Evolutionary conservation across 2,888 invertebrate genomes (phyloP).

Genomic region (Erebia palarica): DNA sequence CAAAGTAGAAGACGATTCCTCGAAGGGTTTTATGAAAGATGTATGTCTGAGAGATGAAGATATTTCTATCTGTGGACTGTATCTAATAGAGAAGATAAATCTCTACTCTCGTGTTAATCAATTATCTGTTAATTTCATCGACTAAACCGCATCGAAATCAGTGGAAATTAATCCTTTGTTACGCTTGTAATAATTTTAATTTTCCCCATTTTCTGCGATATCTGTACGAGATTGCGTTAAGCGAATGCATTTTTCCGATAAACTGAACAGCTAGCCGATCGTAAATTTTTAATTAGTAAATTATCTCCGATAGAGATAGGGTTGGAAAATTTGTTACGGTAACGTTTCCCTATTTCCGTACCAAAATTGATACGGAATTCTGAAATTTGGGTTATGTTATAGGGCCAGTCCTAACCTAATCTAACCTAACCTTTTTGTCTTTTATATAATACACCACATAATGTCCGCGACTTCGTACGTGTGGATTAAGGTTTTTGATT

Average conservation of each 20-base stretch:
- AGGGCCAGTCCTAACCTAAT: too few species aligned
- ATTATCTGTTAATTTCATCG: conserved; percentile 18
- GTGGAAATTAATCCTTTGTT: conserved; percentile 18
- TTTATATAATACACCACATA: too few species aligned
- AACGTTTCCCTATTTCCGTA: too few species aligned
- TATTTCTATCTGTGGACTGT: neutral
- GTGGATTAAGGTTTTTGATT: too few species aligned
- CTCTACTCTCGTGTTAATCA: neutral
- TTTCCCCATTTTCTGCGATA: neutral
- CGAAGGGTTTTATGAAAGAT: neutral
- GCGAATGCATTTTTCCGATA: neutral
- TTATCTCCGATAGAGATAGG: too few species aligned
- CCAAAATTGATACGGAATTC: too few species aligned
- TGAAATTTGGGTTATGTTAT: too few species aligned
- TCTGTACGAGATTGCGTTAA: too few species aligned
- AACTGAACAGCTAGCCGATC: neutral
- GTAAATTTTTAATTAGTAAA: neutral
- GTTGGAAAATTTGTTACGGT: too few species aligned
- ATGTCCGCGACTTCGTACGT: too few species aligned
- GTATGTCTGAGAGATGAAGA: neutral
- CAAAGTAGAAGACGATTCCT: neutral
- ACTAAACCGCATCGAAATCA: conserved; percentile 1
- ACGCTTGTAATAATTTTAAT: neutral
- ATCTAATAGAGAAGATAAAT: too few species aligned
- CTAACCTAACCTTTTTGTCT: too few species aligned